Percentiles rank a stretch among this genome's conserved stretches.
Conservation (phyloP, 2,888 invertebrate genomes). For the Octodonta nipae region DNA sequence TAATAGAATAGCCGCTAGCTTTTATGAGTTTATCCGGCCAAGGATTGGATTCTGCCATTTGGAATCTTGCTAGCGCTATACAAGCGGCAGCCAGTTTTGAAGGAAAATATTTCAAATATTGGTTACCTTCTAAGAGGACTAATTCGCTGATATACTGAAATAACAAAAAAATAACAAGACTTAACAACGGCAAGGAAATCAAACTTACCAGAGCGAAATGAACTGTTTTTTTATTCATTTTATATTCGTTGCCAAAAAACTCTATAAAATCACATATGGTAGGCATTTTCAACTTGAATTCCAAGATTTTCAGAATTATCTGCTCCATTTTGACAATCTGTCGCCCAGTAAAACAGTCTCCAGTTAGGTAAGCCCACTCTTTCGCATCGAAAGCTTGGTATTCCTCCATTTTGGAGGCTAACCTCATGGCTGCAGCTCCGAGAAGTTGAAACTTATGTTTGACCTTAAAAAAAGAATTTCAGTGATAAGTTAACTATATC, state of each 20-base stretch:
- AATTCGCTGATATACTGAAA: slow-evolving; percentile 29
- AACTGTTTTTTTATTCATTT: slow-evolving; percentile 22
- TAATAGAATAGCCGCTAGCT: slow-evolving; percentile 37
- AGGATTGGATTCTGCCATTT: slow-evolving; percentile 24
- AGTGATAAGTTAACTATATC: background rate
- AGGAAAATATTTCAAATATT: slow-evolving; percentile 26
- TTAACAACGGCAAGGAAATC: slow-evolving; percentile 1
- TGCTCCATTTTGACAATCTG: slow-evolving; percentile 32
- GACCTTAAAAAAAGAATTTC: slow-evolving; percentile 21
- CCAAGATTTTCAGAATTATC: slow-evolving; percentile 26
- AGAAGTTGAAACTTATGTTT: slow-evolving; percentile 30
- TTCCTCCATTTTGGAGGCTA: slow-evolving; percentile 33
- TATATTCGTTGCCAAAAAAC: slow-evolving; percentile 22
- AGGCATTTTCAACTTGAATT: slow-evolving; percentile 28
- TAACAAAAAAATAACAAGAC: background rate
- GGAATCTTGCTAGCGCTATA: slow-evolving; percentile 25
- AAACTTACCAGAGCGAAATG: slow-evolving; percentile 27
- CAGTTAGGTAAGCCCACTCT: slow-evolving; percentile 30
- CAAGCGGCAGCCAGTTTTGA: slow-evolving; percentile 32
- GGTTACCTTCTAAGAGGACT: slow-evolving; percentile 28
- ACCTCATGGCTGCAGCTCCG: slow-evolving; percentile 31
- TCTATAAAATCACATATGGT: slow-evolving; percentile 28
- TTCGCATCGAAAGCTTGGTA: slow-evolving; percentile 28
- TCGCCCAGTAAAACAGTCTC: slow-evolving; percentile 25
- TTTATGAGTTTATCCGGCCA: slow-evolving; percentile 35